Base-by-base conservation (phyloP, 1,140 invertebrate species). In the Drosophila murphyi region DNA sequence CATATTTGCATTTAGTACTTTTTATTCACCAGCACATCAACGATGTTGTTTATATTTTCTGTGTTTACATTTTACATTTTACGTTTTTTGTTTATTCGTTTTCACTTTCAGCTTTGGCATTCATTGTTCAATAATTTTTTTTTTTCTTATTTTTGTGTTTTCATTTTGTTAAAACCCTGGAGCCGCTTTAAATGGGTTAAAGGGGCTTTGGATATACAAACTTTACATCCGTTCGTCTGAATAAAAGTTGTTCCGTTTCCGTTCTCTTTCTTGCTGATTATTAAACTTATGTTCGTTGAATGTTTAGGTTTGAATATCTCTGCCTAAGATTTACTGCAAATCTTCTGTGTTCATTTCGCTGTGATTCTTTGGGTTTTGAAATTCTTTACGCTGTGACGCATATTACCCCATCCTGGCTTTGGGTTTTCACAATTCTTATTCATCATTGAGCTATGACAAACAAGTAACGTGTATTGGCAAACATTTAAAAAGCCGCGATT, bases 41-140 rank as follows among this genome's bases (percentile, higher is more conserved):
- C 31, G 62, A 64, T 55, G 48, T 74, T 32, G 68, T n/a, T 68
- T 51, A 37, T 60, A 45, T 56, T 6, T 12, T 28, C 35, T 55
- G 71, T 80, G 77, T 76, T 80, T 79, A 75, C 63, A 57, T 51
- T 76, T 80, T 79, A 75, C 63, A 57, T 51, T 72, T 65, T 76
- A 59, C 41, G 48, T 75, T 75, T 43, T 52, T 77, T 76, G 51
- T 63, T 55, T 32, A 72, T 76, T 45, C 77, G 41, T 67, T 68
- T 77, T 67, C 51, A 51, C 47, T 72, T 70, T 63, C 41, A 48
- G 20, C 28, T 69, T 82, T 78, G 52, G 47, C 59, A 35, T 39
- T 41, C 45, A 41, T 50, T 78, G 69, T 77, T 81, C 61, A 62
- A 20, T 20, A 47, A 34, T 31, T 0, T 51, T 10, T 29, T 29